Evolutionary conservation across 2,113 vertebrate species (phyloP), one percentile per base, ranked within the genome.

Genomic region (Castor canadensis): DNA sequence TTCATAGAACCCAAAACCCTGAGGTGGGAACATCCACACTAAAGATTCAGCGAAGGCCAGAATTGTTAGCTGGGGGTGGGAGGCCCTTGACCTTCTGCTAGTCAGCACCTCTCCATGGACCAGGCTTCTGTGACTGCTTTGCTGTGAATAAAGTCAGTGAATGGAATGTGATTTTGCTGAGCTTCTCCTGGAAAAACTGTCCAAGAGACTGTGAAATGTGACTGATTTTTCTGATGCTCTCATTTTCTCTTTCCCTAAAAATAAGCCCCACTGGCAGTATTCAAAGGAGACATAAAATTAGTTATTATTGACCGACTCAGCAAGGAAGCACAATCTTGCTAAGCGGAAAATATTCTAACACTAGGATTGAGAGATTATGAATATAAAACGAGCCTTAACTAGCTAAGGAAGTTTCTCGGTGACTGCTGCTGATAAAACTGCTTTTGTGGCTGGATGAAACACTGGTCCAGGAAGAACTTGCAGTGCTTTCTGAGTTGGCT

Each of bases 251-350:
- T 16, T 17, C n/a, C 28, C 62, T 35, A 66, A 95, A 62, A 96
- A 84, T 89, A 91, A 92, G 83, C 79, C 69, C 47, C 64, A 93
- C 56, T 84, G 94, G 88, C 91, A 96, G 58, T 69, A 95, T 96
- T 97, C 89, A 94, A 93, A 93, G 26, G 60, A 95, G 86, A 93
- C 83, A 49, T 89, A 58, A 95, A 97, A 96, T 96, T 96, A 91
- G 73, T 96, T 88, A 89, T 91, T 94, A 87, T 40, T 91, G 93
- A 85, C 79, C 93, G 94, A 96, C 62, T 94, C 94, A 95, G 77
- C 96, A 96, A 77, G 35, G 45, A 93, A 91, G 73, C 64, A 30
- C 58, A 91, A 93, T 96, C 73, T n/a, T 87, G 84, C 89, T 91
- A 92, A 89, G 17, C 95, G 84, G 80, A 83, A 95, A 66, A 72